Evolutionary conservation across 2,797 vertebrate genomes (phyloP).

Genomic region (Nothura maculosa): DNA sequence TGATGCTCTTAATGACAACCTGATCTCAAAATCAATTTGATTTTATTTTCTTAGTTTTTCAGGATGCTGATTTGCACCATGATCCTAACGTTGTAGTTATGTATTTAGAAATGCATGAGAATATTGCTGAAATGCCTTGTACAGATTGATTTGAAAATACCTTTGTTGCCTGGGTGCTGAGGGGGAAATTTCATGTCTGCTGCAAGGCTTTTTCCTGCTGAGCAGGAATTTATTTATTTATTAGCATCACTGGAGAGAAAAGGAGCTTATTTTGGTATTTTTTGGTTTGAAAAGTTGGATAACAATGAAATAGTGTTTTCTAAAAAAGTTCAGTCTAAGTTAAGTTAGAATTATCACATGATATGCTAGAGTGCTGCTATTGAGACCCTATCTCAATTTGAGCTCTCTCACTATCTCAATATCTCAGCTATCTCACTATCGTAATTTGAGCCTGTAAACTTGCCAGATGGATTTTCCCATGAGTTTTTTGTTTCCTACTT

Average conservation of each 20-base stretch:
- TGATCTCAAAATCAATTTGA: background rate
- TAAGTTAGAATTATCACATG: background rate
- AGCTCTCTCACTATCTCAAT: too few relatives aligned
- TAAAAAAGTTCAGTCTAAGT: background rate
- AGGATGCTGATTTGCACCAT: background rate
- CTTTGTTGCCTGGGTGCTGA: too few relatives aligned
- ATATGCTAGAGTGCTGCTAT: too few relatives aligned
- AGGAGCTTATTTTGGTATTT: background rate
- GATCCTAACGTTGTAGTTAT: fast-evolving
- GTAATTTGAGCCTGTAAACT: background rate
- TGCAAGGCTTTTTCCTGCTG: too few relatives aligned
- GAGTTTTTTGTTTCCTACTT: background rate
- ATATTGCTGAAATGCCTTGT: background rate
- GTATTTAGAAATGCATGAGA: background rate
- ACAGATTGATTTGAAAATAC: background rate
- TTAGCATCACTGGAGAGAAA: too few relatives aligned
- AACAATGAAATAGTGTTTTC: background rate
- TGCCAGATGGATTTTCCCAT: background rate
- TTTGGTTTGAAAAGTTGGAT: background rate
- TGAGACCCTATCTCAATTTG: too few relatives aligned
- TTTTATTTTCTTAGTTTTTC: background rate
- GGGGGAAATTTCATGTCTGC: fast-evolving
- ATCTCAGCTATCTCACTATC: too few relatives aligned
- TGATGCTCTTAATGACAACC: background rate
- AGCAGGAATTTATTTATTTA: fast-evolving